These are phyloP conservation scores for Triplophysa dalaica DNA, from an alignment of 2,113 vertebrate genomes.

Conservation along the genomic window DNA sequence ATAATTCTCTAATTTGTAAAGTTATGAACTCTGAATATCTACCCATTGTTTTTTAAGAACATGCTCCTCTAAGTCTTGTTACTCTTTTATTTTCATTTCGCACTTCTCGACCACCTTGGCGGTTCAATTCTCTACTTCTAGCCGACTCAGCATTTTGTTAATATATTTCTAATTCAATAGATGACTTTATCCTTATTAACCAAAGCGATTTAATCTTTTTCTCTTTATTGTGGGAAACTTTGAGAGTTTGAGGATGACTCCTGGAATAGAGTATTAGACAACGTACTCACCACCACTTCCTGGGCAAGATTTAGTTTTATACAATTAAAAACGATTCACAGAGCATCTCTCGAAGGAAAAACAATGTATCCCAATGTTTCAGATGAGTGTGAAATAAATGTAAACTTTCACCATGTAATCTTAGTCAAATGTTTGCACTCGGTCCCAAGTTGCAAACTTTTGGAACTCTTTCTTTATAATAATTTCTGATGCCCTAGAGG, in stretches of 20 bases:
- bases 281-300: neutral
- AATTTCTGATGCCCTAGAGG: neutral
- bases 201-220: neutral
- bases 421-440: constrained; percentile 16
- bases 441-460: neutral
- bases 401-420: constrained; percentile 18
- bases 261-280: neutral
- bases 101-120: neutral
- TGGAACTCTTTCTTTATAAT: neutral
- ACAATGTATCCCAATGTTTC: constrained; percentile 9
- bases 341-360: neutral
- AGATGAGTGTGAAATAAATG: constrained; percentile 13
- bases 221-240: neutral
- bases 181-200: neutral
- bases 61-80: neutral
- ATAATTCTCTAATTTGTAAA: neutral
- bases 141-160: neutral
- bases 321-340: constrained; percentile 8
- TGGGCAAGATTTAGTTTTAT: neutral
- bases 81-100: neutral
- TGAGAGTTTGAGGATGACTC: neutral
- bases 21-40: neutral
- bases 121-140: neutral
- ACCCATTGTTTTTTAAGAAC: neutral
- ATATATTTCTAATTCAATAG: constrained; percentile 13